A percentile compares a stretch with the other conserved stretches of the same genome.
Evolutionary conservation across 2,113 vertebrate species (phyloP).

Genomic region (Engraulis encrasicolus): DNA sequence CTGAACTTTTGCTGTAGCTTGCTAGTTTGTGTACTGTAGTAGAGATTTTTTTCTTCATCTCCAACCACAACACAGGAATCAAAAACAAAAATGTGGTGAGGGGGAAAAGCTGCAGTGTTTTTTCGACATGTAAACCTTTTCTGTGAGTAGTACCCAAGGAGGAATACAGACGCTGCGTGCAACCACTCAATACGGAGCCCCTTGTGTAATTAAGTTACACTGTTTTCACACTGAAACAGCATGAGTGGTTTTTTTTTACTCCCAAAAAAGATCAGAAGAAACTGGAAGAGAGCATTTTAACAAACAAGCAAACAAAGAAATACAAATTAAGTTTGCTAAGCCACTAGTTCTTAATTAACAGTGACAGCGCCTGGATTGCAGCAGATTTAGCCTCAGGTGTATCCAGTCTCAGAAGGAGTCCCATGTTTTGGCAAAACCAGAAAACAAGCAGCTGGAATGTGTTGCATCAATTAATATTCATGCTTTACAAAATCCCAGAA

Average conservation of each 20-base stretch:
- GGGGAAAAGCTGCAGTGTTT: not conserved
- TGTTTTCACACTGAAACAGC: not conserved
- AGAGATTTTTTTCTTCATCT: not conserved
- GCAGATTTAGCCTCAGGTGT: not conserved
- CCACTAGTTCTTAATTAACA: not conserved
- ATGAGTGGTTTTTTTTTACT: not conserved
- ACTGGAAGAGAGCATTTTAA: not conserved
- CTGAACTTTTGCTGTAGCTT: not conserved
- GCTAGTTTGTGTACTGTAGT: not conserved
- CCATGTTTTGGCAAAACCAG: slow-evolving; percentile 55
- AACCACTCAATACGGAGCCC: not conserved
- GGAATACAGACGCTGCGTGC: too few relatives aligned
- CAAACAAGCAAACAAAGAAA: not conserved
- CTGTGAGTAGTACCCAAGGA: not conserved
- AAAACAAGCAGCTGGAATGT: slow-evolving; percentile 70
- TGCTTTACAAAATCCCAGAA: slow-evolving; percentile 64
- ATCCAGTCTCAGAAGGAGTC: slow-evolving; percentile 42
- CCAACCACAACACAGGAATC: not conserved
- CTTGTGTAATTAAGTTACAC: slow-evolving; percentile 1
- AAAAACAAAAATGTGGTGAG: too few relatives aligned
- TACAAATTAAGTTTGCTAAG: not conserved
- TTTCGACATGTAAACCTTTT: too few relatives aligned
- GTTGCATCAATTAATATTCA: slow-evolving; percentile 71
- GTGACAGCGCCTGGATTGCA: not conserved
- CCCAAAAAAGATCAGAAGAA: not conserved